Conservation (phyloP, 2,797 vertebrate genomes). For the Acestrorhynchus altus region DNA sequence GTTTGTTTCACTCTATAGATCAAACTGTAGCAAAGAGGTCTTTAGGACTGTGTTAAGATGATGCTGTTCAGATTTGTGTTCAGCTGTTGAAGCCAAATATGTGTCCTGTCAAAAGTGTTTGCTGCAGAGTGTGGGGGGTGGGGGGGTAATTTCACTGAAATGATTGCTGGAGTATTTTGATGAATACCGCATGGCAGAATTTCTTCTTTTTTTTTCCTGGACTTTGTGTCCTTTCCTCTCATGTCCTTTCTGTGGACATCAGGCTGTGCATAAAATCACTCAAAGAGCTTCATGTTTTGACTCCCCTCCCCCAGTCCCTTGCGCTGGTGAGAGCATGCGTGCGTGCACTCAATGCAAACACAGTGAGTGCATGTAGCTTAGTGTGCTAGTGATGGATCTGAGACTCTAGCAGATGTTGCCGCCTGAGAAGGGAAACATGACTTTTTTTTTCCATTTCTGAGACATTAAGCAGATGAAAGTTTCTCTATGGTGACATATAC, state of each 20-base stretch:
- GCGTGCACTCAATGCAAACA: conserved; percentile 57
- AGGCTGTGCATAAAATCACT: conserved; percentile 40
- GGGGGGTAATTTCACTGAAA: conserved; percentile 28
- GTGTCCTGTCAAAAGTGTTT: conserved; percentile 26
- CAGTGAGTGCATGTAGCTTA: conserved; percentile 48
- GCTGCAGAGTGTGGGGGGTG: neutral
- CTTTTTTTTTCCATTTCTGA: conserved; percentile 50
- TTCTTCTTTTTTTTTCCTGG: conserved; percentile 11
- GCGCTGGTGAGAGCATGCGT: conserved; percentile 47
- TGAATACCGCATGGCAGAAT: conserved; percentile 41
- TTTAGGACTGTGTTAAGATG: conserved; percentile 1
- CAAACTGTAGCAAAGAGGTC: conserved; percentile 2
- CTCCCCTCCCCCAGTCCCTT: conserved; percentile 39
- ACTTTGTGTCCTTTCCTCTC: conserved; percentile 3
- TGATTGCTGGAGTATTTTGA: conserved; percentile 36
- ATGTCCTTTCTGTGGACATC: conserved; percentile 40
- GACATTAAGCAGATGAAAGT: conserved; percentile 57
- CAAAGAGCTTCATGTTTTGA: conserved; percentile 47
- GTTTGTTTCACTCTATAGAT: conserved; percentile 17
- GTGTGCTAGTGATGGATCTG: conserved; percentile 52
- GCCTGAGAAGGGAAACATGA: conserved; percentile 55
- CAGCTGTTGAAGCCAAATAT: conserved; percentile 6
- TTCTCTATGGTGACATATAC: conserved; percentile 36
- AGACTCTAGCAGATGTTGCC: conserved; percentile 61
- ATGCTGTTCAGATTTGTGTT: conserved; percentile 26